phyloP scores from a whole-genome alignment of 2,797 vertebrate genomes.

The Syngnathus acus region DNA sequence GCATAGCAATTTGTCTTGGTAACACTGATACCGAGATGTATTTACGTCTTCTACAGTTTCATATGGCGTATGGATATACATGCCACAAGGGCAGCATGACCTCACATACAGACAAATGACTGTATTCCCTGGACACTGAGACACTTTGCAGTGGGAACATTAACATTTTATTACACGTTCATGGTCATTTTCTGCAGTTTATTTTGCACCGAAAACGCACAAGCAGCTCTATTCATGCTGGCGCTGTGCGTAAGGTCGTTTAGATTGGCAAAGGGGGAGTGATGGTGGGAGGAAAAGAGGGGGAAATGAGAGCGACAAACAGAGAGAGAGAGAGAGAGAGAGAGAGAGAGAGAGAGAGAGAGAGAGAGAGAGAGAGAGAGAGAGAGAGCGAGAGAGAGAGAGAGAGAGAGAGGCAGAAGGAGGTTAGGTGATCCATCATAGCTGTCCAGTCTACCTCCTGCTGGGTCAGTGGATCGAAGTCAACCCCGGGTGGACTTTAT shows the following conservation, averaged over 20 bases:
- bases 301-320: conserved; percentile 49
- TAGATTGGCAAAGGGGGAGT: conserved; percentile 55
- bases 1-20: conserved; percentile 32
- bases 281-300: conserved; percentile 36
- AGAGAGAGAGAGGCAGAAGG: conserved; percentile 62
- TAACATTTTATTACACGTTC: conserved; percentile 46
- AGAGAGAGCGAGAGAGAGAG: conserved; percentile 45
- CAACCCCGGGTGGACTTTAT: conserved; percentile 83
- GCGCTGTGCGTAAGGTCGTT: conserved; percentile 56
- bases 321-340: conserved; percentile 45
- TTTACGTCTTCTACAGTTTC: conserved; percentile 51
- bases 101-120: conserved; percentile 38
- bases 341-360: conserved; percentile 44
- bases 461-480: conserved; percentile 86
- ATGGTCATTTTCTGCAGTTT: conserved; percentile 52
- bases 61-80: conserved; percentile 42
- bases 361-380: conserved; percentile 59
- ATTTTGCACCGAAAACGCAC: conserved; percentile 47
- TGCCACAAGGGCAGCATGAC: conserved; percentile 43
- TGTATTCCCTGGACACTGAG: conserved; percentile 28
- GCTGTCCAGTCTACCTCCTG: conserved; percentile 83
- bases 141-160: conserved; percentile 19
- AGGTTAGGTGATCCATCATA: conserved; percentile 86
- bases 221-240: conserved; percentile 59
- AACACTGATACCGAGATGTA: conserved; percentile 32